A percentile compares a stretch with the other conserved stretches of the same genome.
Evolutionary conservation across 2,797 vertebrate species (phyloP).

Genomic region (Artibeus jamaicensis): DNA sequence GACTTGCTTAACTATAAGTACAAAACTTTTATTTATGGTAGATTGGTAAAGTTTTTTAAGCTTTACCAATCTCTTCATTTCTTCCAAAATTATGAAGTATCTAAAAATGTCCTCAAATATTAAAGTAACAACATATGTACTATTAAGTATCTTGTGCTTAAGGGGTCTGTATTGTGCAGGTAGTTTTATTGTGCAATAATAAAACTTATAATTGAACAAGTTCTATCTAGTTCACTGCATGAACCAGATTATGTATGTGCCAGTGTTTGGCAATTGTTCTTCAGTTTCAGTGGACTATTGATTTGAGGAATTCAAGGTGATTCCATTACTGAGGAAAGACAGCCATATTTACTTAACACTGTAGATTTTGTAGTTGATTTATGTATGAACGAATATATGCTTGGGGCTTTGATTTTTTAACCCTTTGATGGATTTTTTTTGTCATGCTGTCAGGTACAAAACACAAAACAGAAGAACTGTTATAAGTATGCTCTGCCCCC

Average conservation of each 20-base stretch:
- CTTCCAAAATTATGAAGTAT: background rate
- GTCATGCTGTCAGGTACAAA: slow-evolving; percentile 38
- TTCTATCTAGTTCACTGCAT: background rate
- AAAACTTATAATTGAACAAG: slow-evolving; percentile 44
- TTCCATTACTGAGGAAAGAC: slow-evolving; percentile 62
- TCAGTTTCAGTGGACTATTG: slow-evolving; percentile 52
- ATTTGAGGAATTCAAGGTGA: slow-evolving; percentile 65
- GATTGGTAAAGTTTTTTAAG: background rate
- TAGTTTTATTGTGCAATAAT: background rate
- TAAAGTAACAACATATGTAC: background rate
- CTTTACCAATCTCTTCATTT: background rate
- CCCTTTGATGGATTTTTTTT: slow-evolving; percentile 30
- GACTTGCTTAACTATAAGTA: background rate
- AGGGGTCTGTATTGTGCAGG: background rate
- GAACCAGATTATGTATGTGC: slow-evolving; percentile 43
- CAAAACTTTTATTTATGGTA: background rate
- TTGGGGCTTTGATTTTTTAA: slow-evolving; percentile 43
- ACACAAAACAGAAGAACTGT: slow-evolving; percentile 35
- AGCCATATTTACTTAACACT: slow-evolving; percentile 67
- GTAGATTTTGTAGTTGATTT: slow-evolving; percentile 63
- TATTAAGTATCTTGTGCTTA: background rate
- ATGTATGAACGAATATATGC: background rate
- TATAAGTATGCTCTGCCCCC: background rate
- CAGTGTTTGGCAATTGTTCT: slow-evolving; percentile 41
- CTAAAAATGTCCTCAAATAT: background rate